phyloP scores from a whole-genome alignment of 1,140 invertebrate genomes.

The Metopolophium dirhodum region DNA sequence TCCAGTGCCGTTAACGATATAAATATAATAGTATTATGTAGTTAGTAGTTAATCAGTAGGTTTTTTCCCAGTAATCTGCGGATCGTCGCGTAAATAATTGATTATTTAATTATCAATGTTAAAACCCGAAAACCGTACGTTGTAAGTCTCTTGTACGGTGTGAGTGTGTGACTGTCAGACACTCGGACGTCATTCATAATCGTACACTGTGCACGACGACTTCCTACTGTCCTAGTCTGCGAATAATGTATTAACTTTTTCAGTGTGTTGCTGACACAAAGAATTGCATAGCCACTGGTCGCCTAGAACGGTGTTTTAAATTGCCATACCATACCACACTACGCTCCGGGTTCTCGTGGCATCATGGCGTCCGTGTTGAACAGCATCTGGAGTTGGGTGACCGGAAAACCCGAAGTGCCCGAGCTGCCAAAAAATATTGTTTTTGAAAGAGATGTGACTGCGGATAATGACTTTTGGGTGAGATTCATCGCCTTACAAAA shows the following conservation, averaged over 20 bases:
- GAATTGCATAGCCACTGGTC: not conserved
- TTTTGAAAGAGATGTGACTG: conserved; percentile 32
- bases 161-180: too few relatives aligned
- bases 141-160: too few relatives aligned
- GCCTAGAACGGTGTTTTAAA: not conserved
- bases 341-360: not conserved
- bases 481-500: not conserved
- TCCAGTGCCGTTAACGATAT: too few relatives aligned
- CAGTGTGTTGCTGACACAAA: not conserved
- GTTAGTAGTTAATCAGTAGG: too few relatives aligned
- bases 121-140: too few relatives aligned
- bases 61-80: too few relatives aligned
- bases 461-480: conserved; percentile 43
- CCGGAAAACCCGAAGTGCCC: not conserved
- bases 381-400: not conserved
- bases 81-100: too few relatives aligned
- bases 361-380: not conserved
- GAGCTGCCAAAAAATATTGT: not conserved
- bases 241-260: not conserved
- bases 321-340: not conserved
- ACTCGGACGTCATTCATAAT: too few relatives aligned
- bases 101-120: too few relatives aligned
- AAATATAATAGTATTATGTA: too few relatives aligned
- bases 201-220: too few relatives aligned
- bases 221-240: not conserved